phyloP scores from a whole-genome alignment of 2,888 invertebrate species.

The Geotrupes spiniger region DNA sequence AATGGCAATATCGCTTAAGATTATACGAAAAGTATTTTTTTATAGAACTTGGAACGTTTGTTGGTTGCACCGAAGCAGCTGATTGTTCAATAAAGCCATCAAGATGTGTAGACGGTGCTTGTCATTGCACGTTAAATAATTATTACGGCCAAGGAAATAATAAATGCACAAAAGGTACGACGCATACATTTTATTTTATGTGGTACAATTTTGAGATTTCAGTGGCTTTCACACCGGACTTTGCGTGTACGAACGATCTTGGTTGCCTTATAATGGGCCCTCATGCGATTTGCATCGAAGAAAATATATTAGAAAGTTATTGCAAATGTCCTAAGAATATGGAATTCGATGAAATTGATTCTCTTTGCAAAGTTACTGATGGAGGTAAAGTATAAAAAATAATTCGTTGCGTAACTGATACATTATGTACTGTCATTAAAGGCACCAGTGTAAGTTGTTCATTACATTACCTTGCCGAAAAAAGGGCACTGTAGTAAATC shows the following conservation, averaged over 20 bases:
- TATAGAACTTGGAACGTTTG: slow-evolving; percentile 12
- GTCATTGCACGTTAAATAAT: slow-evolving; percentile 11
- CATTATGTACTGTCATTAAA: too few relatives aligned
- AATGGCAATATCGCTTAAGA: too few relatives aligned
- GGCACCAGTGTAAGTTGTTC: too few relatives aligned
- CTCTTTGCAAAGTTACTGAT: slow-evolving; percentile 5
- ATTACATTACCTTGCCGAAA: too few relatives aligned
- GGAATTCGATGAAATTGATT: slow-evolving; percentile 14
- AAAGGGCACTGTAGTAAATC: too few relatives aligned
- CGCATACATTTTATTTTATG: neutral
- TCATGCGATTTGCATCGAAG: slow-evolving; percentile 9
- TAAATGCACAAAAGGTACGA: slow-evolving; percentile 11
- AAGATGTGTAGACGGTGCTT: slow-evolving; percentile 8
- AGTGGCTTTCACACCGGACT: slow-evolving; percentile 6
- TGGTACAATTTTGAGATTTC: neutral
- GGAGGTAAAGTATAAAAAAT: too few relatives aligned
- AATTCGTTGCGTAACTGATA: too few relatives aligned
- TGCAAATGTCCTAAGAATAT: slow-evolving; percentile 13
- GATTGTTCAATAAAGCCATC: slow-evolving; percentile 8
- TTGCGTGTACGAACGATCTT: slow-evolving; percentile 4
- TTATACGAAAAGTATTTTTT: slow-evolving; percentile 6
- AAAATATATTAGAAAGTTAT: neutral
- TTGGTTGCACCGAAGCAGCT: slow-evolving; percentile 5
- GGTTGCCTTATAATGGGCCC: slow-evolving; percentile 6
- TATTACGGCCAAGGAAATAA: slow-evolving; percentile 10